A percentile compares a stretch with the other conserved stretches of the same genome.
phyloP scores from a whole-genome alignment of 2,797 vertebrate species.

The Protosalanx chinensis region DNA sequence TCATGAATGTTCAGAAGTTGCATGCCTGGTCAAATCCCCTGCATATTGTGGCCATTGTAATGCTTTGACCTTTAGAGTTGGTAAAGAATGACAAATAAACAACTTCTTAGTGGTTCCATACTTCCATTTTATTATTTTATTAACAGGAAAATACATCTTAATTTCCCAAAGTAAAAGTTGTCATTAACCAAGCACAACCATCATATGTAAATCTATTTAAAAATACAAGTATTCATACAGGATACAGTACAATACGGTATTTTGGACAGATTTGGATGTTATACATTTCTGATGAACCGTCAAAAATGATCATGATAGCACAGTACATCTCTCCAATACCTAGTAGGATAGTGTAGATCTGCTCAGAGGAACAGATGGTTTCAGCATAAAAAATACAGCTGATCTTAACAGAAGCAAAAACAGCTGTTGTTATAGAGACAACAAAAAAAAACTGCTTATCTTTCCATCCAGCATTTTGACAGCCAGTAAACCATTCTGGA shows the following conservation, averaged over 20 bases:
- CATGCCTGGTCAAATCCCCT: no score
- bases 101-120: conserved; percentile 8
- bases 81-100: neutral
- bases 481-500: neutral
- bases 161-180: conserved; percentile 53
- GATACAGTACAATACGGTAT: neutral
- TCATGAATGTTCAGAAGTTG: no score
- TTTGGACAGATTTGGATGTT: conserved; percentile 19
- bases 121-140: conserved; percentile 57
- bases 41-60: no score
- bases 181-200: conserved; percentile 26
- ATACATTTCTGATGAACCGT: conserved; percentile 13
- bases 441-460: neutral
- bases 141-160: conserved; percentile 68
- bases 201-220: conserved; percentile 30
- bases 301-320: neutral
- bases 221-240: neutral
- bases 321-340: conserved; percentile 41
- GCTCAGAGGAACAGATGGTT: neutral
- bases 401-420: neutral
- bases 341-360: conserved; percentile 16
- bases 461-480: neutral
- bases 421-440: neutral
- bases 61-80: neutral
- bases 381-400: neutral